Conservation (phyloP, 2,797 vertebrate genomes). For the Galaxias olidus region DNA sequence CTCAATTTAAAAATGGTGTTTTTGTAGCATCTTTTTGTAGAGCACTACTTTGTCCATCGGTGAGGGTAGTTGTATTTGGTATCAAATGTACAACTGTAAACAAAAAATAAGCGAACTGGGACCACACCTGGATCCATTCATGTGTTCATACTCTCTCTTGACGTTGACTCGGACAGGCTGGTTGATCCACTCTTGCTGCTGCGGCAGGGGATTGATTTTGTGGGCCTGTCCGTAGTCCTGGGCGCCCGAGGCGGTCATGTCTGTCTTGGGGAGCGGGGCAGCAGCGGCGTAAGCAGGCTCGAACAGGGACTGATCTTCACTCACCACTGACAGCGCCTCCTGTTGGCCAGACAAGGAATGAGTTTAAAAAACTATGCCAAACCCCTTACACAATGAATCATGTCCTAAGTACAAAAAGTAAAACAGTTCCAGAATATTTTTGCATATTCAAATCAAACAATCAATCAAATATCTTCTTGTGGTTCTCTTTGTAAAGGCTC, state of each 20-base stretch:
- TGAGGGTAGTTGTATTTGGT: not conserved
- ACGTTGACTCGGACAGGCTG: conserved; percentile 92
- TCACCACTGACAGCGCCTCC: conserved; percentile 99
- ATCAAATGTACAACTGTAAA: not conserved
- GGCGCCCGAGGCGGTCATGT: conserved; percentile 98
- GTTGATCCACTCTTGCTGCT: conserved; percentile 97
- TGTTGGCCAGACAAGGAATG: conserved; percentile 51
- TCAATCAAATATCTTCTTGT: too few species aligned
- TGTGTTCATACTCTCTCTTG: conserved; percentile 98
- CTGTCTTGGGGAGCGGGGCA: conserved; percentile 92
- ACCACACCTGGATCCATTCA: conserved; percentile 94
- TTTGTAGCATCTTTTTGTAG: too few species aligned
- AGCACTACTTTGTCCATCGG: too few species aligned
- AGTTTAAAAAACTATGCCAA: too few species aligned
- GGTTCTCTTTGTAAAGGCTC: too few species aligned
- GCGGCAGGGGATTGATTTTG: conserved; percentile 95
- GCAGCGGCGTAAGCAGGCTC: conserved; percentile 92
- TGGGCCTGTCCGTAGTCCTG: conserved; percentile 96
- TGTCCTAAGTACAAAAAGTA: too few species aligned
- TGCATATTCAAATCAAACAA: too few species aligned
- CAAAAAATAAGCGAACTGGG: not conserved
- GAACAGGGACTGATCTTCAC: conserved; percentile 99
- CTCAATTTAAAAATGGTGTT: too few species aligned
- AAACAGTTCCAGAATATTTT: too few species aligned
- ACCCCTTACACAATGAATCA: too few species aligned